A percentile compares a stretch with the other conserved stretches of the same genome.
Evolutionary conservation across 2,797 vertebrate species (phyloP).

Genomic region (Eurystomus glaucurus): DNA sequence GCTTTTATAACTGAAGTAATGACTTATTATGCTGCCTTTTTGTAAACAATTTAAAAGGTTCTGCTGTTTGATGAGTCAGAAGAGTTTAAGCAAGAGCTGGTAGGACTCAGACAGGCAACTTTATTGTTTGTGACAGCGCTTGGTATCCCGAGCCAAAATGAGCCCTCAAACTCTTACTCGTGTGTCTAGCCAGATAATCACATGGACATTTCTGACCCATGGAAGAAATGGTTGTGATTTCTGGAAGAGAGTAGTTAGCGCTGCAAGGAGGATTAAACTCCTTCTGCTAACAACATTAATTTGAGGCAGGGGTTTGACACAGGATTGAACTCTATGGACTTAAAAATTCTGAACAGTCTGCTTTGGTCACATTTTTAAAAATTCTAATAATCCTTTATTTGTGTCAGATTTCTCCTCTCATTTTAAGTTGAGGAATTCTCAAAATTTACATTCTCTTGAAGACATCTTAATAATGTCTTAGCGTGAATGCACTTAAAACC

Average conservation of each 20-base stretch:
- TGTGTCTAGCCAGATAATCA: constrained; percentile 34
- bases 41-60: constrained; percentile 33
- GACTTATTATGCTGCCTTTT: not conserved
- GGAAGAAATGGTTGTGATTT: constrained; percentile 27
- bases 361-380: not conserved
- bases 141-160: constrained; percentile 14
- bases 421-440: constrained; percentile 12
- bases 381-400: not conserved
- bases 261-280: not conserved
- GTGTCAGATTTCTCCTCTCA: not conserved
- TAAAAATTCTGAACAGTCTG: constrained; percentile 9
- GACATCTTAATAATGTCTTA: not conserved
- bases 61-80: not conserved
- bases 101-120: constrained; percentile 14
- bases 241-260: not conserved
- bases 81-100: constrained; percentile 26
- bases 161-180: constrained; percentile 10
- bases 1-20: not conserved
- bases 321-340: not conserved
- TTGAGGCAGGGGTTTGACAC: constrained; percentile 5
- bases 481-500: not conserved
- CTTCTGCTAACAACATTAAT: constrained; percentile 2
- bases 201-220: not conserved
- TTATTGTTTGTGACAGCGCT: constrained; percentile 41
- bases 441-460: not conserved